Base-by-base conservation (phyloP, 2,797 vertebrate species). In the Lagocephalus sceleratus region DNA sequence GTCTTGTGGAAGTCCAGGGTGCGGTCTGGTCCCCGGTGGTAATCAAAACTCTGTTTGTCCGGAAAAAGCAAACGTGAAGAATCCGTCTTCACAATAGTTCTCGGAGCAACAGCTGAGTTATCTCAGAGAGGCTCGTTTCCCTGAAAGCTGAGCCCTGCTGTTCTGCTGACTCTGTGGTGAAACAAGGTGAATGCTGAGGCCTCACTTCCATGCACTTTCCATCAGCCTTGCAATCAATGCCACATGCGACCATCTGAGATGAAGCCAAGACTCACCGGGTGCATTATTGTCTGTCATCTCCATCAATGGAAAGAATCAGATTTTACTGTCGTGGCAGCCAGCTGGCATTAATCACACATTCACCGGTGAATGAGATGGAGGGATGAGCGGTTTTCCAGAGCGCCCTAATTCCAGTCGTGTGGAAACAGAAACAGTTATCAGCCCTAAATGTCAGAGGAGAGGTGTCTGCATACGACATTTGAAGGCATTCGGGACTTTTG, bases 101-200 rank as follows among this genome's bases (percentile, higher is more conserved):
- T 20, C 32, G 4, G 12, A 32, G 29, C 29, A 12, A 3, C 3
- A 12, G 11, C 32, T 58, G 66, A 62, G 56, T 38, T 55, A 47
- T 64, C 43, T 22, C 19, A 42, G 16, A 60, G 57, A 65, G 43
- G 47, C 58, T 56, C 58, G 47, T 64, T 66, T 73, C 59, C 63
- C 58, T 74, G 85, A 84, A 87, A 88, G 67, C 57, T 41, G 81
- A 88, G 75, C 76, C 25, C 23, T 1, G 21, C 54, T 64, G 78
- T 82, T 70, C 67, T 78, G 81, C 86, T 82, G 82, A 87, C 72
- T 69, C 58, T 65, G 57, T 44, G 58, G 54, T 69, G 63, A 74
- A 75, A 64, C 55, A 60, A 79, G 79, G 80, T 79, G 70, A 75
- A 74, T 48, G 80, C 71, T 71, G 68, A 83, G 65, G 60, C 65